A percentile compares a stretch with the other conserved stretches of the same genome.
These are phyloP conservation scores for Mungos mungo DNA, from an alignment of 2,113 vertebrate genomes.

Conservation along the genomic window DNA sequence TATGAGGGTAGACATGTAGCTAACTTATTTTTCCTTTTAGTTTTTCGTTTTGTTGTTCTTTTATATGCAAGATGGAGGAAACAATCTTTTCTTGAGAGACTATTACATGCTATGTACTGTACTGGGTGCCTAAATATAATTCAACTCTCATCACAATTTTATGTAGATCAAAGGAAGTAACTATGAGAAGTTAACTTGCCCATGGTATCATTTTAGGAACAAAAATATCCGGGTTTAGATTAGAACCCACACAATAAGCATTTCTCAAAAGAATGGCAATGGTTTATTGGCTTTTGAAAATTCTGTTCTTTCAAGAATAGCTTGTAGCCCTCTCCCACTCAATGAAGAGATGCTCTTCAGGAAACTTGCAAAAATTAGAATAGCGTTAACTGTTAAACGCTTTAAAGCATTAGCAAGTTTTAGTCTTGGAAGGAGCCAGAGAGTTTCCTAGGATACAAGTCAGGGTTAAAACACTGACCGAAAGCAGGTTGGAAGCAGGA, in stretches of 20 bases:
- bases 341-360: not conserved
- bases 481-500: not conserved
- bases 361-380: conserved; percentile 37
- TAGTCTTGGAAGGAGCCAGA: not conserved
- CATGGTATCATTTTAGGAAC: not conserved
- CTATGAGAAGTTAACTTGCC: not conserved
- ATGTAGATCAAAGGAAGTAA: not conserved
- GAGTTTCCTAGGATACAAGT: not conserved
- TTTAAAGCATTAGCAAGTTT: not conserved
- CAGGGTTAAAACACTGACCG: not conserved
- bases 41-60: not conserved
- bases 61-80: not conserved
- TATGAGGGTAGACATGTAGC: not conserved
- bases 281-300: not conserved
- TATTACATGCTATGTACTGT: not conserved
- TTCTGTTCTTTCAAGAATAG: not conserved
- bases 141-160: not conserved
- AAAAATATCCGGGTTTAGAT: not conserved
- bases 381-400: not conserved
- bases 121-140: not conserved
- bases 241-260: not conserved
- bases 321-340: not conserved
- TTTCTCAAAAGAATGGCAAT: not conserved
- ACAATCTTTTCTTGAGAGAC: not conserved
- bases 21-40: not conserved